Conservation (phyloP, 2,113 vertebrate species). For the Zapornia atra region DNA sequence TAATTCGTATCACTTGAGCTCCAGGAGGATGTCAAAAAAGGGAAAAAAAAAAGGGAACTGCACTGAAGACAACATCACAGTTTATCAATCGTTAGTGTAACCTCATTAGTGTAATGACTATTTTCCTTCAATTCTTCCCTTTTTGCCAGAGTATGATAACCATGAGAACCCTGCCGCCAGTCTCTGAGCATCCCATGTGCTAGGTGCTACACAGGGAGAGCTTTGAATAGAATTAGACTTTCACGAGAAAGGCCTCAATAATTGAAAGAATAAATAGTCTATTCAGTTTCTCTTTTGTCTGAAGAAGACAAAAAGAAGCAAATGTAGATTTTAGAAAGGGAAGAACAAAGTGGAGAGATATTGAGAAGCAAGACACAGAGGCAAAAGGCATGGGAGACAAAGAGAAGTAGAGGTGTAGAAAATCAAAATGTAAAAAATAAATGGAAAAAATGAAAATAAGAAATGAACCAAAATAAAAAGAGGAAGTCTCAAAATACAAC, state of each 20-base stretch:
- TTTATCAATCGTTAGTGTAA: not conserved
- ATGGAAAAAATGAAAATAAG: not conserved
- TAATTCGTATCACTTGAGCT: not conserved
- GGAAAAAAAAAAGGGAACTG: not conserved
- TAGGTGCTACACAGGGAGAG: not conserved
- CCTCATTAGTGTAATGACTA: too few species aligned
- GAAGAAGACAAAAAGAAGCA: not conserved
- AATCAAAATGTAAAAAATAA: not conserved
- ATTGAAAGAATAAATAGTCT: not conserved
- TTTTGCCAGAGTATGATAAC: not conserved
- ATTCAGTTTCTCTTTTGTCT: not conserved
- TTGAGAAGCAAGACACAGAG: not conserved
- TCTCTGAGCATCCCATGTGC: not conserved
- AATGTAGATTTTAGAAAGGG: not conserved
- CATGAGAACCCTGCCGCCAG: not conserved
- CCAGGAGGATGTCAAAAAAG: not conserved
- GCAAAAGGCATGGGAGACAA: not conserved
- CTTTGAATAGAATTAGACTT: not conserved
- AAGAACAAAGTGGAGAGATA: not conserved
- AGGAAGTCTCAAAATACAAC: conserved; percentile 22
- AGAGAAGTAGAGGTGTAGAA: not conserved
- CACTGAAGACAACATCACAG: not conserved
- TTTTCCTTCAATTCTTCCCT: not conserved
- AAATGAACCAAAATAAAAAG: not conserved
- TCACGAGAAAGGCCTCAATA: not conserved